Percentiles rank a stretch among this genome's conserved stretches.
phyloP scores from a whole-genome alignment of 92 coral and sea anemone species.

The Zoanthus sansibaricus region DNA sequence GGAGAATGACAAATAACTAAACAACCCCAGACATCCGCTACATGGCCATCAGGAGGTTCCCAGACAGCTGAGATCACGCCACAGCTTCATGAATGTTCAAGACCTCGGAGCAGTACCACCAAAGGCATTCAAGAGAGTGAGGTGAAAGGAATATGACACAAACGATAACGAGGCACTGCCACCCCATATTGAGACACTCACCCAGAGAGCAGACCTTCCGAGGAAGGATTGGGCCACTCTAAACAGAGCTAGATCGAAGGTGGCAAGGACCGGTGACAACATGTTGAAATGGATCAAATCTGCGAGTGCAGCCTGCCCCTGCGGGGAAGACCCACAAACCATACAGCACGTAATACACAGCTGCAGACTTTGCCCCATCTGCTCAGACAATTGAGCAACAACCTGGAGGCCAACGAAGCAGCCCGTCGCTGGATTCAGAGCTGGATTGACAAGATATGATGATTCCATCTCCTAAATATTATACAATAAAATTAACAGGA shows the following conservation, averaged over 20 bases:
- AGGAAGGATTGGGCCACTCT: constrained; percentile 8
- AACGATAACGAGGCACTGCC: not conserved
- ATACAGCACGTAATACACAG: constrained; percentile 3
- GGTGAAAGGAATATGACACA: not conserved
- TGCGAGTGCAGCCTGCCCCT: constrained; percentile 33
- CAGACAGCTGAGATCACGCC: not conserved
- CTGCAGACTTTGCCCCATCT: constrained; percentile 15
- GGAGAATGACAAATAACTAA: not conserved
- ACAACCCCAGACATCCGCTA: not conserved
- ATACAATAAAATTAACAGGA: too few species aligned
- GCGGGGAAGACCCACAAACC: constrained; percentile 22
- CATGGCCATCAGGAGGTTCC: not conserved
- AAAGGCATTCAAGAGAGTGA: not conserved
- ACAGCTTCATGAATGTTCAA: not conserved
- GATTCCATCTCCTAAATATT: not conserved
- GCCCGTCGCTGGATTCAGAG: not conserved
- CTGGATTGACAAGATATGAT: not conserved
- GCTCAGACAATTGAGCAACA: not conserved
- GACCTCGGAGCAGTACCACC: not conserved
- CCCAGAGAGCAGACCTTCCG: constrained; percentile 9
- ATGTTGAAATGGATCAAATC: constrained; percentile 6
- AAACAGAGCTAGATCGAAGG: constrained; percentile 14
- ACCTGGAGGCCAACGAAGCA: not conserved
- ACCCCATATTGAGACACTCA: constrained; percentile 2
- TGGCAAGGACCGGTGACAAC: constrained; percentile 15